Evolutionary conservation across 2,113 vertebrate genomes (phyloP).

Genomic region (Nibea albiflora): DNA sequence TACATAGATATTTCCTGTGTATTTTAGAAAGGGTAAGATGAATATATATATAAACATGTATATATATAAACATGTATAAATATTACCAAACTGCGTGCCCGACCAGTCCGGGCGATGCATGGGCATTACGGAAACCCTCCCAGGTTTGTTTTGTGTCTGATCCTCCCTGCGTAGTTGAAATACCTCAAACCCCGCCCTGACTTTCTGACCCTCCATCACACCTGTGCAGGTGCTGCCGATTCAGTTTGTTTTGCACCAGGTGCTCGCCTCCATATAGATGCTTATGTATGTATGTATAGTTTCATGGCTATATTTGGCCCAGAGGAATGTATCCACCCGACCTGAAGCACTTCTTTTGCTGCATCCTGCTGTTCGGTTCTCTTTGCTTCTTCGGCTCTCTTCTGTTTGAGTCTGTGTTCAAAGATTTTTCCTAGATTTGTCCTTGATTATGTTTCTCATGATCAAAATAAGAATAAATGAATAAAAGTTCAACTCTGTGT

Average conservation of each 20-base stretch:
- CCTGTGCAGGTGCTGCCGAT: conserved; percentile 40
- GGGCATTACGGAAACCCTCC: too few species aligned
- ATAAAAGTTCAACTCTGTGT: conserved; percentile 10
- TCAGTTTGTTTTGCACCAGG: neutral
- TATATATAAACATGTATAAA: conserved; percentile 15
- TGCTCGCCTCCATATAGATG: neutral
- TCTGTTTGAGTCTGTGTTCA: conserved; percentile 41
- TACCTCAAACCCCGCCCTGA: conserved; percentile 26
- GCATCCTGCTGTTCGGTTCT: conserved; percentile 11
- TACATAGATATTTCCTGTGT: conserved; percentile 89
- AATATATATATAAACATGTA: neutral
- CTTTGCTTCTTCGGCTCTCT: neutral
- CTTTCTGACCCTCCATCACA: neutral
- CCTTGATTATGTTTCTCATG: conserved; percentile 58
- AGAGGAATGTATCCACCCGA: conserved; percentile 58
- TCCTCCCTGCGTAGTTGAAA: conserved; percentile 28
- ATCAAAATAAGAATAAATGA: conserved; percentile 38
- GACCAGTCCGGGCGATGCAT: neutral
- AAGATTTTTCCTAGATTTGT: conserved; percentile 49
- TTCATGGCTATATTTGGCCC: conserved; percentile 25
- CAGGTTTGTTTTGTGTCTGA: neutral
- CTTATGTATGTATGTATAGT: neutral
- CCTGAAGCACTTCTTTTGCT: conserved; percentile 35
- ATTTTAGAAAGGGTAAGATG: conserved; percentile 87
- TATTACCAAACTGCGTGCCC: conserved; percentile 5